A percentile compares a stretch with the other conserved stretches of the same genome.
These are phyloP conservation scores for Puntigrus tetrazona DNA, from an alignment of 2,113 vertebrate species.

Conservation along the genomic window DNA sequence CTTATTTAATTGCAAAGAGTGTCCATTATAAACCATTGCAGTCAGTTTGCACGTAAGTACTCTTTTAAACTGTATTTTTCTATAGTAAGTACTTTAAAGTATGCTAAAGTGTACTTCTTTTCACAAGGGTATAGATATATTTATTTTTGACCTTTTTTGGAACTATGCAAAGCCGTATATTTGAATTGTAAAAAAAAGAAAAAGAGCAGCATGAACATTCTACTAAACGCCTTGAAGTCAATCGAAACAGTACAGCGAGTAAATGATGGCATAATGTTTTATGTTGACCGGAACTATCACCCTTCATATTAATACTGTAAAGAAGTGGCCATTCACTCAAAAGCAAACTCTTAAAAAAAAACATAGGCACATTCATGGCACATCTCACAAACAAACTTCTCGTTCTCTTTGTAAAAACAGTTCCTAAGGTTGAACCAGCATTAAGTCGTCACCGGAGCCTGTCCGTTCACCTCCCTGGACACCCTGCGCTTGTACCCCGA, in stretches of 20 bases:
- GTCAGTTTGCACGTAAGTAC: background rate
- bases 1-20: no score
- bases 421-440: constrained; percentile 7
- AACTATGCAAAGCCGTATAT: background rate
- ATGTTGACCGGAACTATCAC: background rate
- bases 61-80: background rate
- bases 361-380: background rate
- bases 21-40: background rate
- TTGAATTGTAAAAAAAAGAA: background rate
- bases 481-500: constrained; percentile 49
- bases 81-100: background rate
- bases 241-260: background rate
- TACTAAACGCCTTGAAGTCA: background rate
- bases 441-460: constrained; percentile 56
- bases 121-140: background rate
- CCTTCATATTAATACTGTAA: constrained; percentile 32
- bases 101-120: background rate
- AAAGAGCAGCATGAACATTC: background rate
- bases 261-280: background rate
- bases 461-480: constrained; percentile 63
- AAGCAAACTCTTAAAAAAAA: background rate
- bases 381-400: background rate
- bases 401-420: background rate
- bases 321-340: background rate
- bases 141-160: background rate